phyloP scores from a whole-genome alignment of 64 coral and sea anemone species.

The Catalaphyllia jardinei region DNA sequence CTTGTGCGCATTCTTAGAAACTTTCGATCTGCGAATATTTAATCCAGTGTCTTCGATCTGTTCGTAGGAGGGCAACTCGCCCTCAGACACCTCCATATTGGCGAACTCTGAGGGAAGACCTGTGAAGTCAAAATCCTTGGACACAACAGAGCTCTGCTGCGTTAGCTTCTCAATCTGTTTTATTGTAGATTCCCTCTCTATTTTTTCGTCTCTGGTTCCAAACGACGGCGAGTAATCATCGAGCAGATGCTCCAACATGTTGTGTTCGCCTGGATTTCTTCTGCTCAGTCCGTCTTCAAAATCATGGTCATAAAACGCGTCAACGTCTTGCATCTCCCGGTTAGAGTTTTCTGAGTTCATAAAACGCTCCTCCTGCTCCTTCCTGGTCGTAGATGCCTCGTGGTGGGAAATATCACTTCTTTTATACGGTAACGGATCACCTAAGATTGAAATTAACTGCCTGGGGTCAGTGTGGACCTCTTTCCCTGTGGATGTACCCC shows the following conservation, averaged over 20 bases:
- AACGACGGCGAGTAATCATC: conserved; percentile 28
- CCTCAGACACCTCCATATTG: conserved; percentile 37
- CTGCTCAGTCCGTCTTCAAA: background rate
- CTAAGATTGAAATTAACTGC: conserved; percentile 16
- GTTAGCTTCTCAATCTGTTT: conserved; percentile 27
- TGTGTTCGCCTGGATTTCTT: background rate
- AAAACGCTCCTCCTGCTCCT: background rate
- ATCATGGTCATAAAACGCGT: background rate
- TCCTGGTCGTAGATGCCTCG: background rate
- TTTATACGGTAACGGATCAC: conserved; percentile 32
- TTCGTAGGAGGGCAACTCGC: conserved; percentile 17
- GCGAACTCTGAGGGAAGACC: background rate
- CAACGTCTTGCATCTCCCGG: background rate
- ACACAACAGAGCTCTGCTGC: background rate
- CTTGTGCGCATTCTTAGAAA: background rate
- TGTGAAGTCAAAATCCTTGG: background rate
- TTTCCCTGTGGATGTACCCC: background rate
- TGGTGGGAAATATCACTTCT: background rate
- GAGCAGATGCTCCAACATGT: conserved; percentile 21
- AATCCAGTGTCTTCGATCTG: background rate
- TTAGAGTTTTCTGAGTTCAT: background rate
- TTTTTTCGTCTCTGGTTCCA: conserved; percentile 24
- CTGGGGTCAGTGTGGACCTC: background rate
- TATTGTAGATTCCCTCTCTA: conserved; percentile 21
- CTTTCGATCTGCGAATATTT: background rate